phyloP scores from a whole-genome alignment of 2,113 vertebrate species.

The Tichodroma muraria region DNA sequence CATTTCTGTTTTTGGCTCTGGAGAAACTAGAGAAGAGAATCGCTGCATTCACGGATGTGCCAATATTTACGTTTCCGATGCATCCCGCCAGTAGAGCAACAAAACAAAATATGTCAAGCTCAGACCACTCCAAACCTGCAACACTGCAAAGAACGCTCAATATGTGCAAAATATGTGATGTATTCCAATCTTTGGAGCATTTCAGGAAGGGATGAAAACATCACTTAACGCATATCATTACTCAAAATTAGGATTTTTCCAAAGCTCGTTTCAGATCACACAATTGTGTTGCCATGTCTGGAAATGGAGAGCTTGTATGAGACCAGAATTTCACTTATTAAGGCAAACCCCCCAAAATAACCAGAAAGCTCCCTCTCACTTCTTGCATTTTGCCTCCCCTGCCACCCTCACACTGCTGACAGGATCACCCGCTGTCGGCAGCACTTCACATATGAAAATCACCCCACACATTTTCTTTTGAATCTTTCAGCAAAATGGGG shows the following conservation, averaged over 20 bases:
- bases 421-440: not conserved
- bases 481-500: not conserved
- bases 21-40: slow-evolving; percentile 82
- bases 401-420: not conserved
- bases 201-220: not conserved
- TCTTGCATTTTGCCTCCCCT: not conserved
- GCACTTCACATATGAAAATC: not conserved
- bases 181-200: not conserved
- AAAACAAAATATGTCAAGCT: not conserved
- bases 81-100: not conserved
- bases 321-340: not conserved
- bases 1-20: slow-evolving; percentile 90
- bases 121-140: not conserved
- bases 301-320: not conserved
- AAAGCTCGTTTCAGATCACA: not conserved
- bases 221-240: not conserved
- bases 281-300: not conserved
- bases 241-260: not conserved
- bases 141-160: not conserved
- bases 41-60: not conserved
- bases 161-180: not conserved
- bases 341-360: not conserved
- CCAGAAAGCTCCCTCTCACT: not conserved
- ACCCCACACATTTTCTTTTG: not conserved
- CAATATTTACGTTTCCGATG: not conserved